These are phyloP conservation scores for Microtus ochrogaster DNA, from an alignment of 2,113 vertebrate genomes.

Conservation along the genomic window DNA sequence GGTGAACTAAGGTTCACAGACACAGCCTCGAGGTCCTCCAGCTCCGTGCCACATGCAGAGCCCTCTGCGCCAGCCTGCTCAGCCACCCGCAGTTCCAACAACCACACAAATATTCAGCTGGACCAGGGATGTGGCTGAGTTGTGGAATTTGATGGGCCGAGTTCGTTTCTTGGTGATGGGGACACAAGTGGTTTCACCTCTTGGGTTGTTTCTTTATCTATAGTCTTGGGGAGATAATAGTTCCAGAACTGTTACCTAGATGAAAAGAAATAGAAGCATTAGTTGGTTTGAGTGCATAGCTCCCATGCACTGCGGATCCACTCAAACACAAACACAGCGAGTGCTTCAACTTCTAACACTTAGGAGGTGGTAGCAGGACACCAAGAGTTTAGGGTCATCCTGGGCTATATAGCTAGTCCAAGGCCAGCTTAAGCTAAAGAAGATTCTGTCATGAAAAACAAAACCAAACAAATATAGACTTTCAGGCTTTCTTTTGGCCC, in stretches of 20 bases:
- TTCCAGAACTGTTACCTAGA: background rate
- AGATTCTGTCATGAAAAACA: background rate
- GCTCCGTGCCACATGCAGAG: background rate
- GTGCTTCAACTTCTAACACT: background rate
- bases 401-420: background rate
- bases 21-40: background rate
- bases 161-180: background rate
- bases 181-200: background rate
- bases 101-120: background rate
- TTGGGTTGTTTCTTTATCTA: background rate
- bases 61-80: fast-evolving
- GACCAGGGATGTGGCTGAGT: fast-evolving
- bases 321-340: background rate
- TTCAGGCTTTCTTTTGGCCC: background rate
- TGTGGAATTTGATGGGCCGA: background rate
- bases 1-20: background rate
- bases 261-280: background rate
- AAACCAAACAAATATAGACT: background rate
- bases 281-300: background rate
- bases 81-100: background rate
- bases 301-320: background rate
- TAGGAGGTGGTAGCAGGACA: background rate
- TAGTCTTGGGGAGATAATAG: background rate
- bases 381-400: background rate
- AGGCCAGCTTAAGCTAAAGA: background rate